These are phyloP conservation scores for Eremophila alpestris DNA, from an alignment of 2,797 vertebrate species.

Conservation along the genomic window DNA sequence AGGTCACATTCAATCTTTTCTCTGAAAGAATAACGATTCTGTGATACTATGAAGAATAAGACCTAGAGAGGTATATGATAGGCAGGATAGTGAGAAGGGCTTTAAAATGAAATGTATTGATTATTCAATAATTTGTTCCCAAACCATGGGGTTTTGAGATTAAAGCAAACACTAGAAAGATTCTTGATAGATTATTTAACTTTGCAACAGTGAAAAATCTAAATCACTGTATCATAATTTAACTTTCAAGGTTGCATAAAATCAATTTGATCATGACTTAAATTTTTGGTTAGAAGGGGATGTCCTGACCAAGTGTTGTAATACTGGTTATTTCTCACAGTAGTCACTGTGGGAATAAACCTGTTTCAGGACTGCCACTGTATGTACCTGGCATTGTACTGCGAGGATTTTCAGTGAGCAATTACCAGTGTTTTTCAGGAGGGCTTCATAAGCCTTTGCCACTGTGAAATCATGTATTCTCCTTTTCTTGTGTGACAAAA, in stretches of 20 bases:
- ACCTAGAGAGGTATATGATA: conserved; percentile 35
- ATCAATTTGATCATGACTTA: conserved; percentile 15
- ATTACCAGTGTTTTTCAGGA: background rate
- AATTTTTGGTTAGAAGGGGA: background rate
- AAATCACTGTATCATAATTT: background rate
- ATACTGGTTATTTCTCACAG: background rate
- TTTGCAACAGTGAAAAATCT: conserved; percentile 3
- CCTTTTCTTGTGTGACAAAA: background rate
- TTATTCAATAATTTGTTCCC: conserved; percentile 62
- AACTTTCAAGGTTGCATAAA: conserved; percentile 25
- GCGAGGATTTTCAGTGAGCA: background rate
- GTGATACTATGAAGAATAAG: background rate
- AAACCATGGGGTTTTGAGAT: conserved; percentile 31
- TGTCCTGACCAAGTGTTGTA: background rate
- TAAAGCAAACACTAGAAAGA: conserved; percentile 14
- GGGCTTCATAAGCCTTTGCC: background rate
- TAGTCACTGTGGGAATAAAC: background rate
- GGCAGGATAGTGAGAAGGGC: conserved; percentile 34
- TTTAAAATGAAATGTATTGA: conserved; percentile 62
- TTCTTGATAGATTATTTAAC: conserved; percentile 32
- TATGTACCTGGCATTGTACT: background rate
- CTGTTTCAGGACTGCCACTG: background rate
- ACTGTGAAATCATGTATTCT: background rate
- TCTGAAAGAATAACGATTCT: conserved; percentile 22
- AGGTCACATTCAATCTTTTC: conserved; percentile 50